Evolutionary conservation across 2,888 invertebrate species (phyloP).

Genomic region (Choreutis nemorana): DNA sequence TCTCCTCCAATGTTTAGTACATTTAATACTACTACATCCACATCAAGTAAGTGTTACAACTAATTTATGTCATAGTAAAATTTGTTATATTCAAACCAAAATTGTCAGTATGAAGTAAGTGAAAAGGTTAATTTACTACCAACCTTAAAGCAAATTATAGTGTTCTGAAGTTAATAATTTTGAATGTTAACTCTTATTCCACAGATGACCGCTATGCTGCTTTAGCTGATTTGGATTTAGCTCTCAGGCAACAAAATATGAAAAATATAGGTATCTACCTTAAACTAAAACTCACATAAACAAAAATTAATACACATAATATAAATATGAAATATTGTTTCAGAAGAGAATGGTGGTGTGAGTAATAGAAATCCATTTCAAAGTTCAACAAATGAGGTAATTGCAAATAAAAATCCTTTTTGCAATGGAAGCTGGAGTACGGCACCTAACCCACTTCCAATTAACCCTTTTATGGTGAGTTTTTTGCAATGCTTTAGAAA

Average conservation of each 20-base stretch:
- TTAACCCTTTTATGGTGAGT: constrained; percentile 57
- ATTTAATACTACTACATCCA: constrained; percentile 26
- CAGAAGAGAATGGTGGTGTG: constrained; percentile 40
- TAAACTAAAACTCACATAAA: no score
- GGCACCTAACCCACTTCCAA: constrained; percentile 28
- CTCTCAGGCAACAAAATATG: constrained; percentile 68
- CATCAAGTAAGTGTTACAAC: constrained; percentile 32
- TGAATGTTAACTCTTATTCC: constrained; percentile 13
- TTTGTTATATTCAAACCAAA: constrained; percentile 12
- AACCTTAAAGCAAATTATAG: background rate
- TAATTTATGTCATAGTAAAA: constrained; percentile 7
- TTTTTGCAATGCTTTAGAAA: no score
- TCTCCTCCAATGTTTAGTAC: constrained; percentile 31
- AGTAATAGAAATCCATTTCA: constrained; percentile 59
- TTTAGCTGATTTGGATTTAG: constrained; percentile 89
- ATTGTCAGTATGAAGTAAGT: background rate
- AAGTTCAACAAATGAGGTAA: constrained; percentile 45
- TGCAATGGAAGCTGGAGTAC: constrained; percentile 53
- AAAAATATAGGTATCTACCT: constrained; percentile 57
- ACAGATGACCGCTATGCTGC: constrained; percentile 94
- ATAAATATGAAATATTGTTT: constrained; percentile 20
- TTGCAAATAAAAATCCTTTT: constrained; percentile 54
- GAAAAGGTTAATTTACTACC: no score
- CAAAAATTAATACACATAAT: constrained; percentile 3
- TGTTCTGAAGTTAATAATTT: background rate